Percentiles rank a stretch among this genome's conserved stretches.
Conservation (phyloP, 2,888 invertebrate genomes). For the Phaonia tiefii region DNA sequence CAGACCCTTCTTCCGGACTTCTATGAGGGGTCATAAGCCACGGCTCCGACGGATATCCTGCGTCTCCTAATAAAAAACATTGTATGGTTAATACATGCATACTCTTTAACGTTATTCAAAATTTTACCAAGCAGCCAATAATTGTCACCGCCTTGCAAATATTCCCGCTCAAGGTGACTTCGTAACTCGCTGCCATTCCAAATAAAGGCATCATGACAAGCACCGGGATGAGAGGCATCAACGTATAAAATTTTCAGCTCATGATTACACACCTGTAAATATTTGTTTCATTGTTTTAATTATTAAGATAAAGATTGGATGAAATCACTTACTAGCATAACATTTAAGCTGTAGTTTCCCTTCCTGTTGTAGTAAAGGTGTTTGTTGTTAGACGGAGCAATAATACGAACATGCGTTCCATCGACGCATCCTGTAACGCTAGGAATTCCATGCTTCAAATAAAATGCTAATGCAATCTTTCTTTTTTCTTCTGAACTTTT, state of each 20-base stretch:
- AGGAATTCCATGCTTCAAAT: conserved; percentile 42
- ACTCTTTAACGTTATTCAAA: no score
- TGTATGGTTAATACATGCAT: neutral
- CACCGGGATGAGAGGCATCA: conserved; percentile 39
- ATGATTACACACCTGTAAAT: conserved; percentile 42
- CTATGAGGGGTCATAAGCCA: no score
- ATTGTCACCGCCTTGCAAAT: no score
- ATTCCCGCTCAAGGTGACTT: no score
- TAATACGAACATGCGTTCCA: no score
- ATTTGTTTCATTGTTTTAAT: neutral
- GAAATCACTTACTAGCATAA: no score
- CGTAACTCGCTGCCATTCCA: conserved; percentile 44
- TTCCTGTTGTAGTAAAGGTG: conserved; percentile 37
- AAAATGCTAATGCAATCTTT: conserved; percentile 36
- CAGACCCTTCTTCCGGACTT: no score
- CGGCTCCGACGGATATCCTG: no score
- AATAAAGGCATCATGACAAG: conserved; percentile 56
- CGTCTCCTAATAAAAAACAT: no score
- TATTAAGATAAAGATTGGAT: neutral
- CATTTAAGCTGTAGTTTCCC: no score
- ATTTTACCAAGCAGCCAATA: no score
- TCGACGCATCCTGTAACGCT: no score
- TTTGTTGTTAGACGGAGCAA: conserved; percentile 33
- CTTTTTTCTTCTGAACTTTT: conserved; percentile 30
- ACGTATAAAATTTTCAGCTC: conserved; percentile 54